Percentiles rank a stretch among this genome's conserved stretches.
Evolutionary conservation across 1,140 invertebrate species (phyloP).

Genomic region (Eubasilissa regina): DNA sequence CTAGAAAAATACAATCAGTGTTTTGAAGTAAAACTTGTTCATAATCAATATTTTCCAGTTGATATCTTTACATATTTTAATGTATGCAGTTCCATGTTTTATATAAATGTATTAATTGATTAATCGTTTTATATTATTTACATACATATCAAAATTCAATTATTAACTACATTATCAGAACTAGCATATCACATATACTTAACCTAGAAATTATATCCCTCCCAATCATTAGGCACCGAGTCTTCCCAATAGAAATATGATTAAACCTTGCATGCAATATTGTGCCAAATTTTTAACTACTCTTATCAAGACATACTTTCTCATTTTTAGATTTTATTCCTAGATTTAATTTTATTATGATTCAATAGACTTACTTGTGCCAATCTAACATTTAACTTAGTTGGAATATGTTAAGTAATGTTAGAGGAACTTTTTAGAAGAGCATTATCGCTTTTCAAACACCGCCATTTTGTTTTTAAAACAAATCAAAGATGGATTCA

Average conservation of each 20-base stretch:
- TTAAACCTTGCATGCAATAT: conserved; percentile 19
- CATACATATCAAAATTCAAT: conserved; percentile 41
- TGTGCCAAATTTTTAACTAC: conserved; percentile 35
- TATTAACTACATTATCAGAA: conserved; percentile 28
- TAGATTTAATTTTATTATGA: conserved; percentile 23
- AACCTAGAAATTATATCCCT: not conserved
- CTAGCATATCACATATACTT: conserved; percentile 20
- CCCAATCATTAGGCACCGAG: conserved; percentile 5
- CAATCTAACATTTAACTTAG: conserved; percentile 17
- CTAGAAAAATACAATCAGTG: too few relatives aligned
- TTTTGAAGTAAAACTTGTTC: too few relatives aligned
- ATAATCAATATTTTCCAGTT: too few relatives aligned
- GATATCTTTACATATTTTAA: not conserved
- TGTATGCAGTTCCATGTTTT: not conserved
- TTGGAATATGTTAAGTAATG: conserved; percentile 3
- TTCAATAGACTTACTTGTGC: conserved; percentile 32
- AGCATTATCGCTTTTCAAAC: conserved; percentile 4
- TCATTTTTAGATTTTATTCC: conserved; percentile 22
- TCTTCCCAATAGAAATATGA: conserved; percentile 23
- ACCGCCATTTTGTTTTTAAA: not conserved
- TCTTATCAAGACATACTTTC: conserved; percentile 21
- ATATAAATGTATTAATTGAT: too few relatives aligned
- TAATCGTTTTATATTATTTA: conserved; percentile 22
- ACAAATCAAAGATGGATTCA: not conserved
- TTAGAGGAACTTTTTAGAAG: not conserved